These are phyloP conservation scores for Chaetophractus vellerosus DNA, from an alignment of 2,797 vertebrate genomes.

Conservation along the genomic window DNA sequence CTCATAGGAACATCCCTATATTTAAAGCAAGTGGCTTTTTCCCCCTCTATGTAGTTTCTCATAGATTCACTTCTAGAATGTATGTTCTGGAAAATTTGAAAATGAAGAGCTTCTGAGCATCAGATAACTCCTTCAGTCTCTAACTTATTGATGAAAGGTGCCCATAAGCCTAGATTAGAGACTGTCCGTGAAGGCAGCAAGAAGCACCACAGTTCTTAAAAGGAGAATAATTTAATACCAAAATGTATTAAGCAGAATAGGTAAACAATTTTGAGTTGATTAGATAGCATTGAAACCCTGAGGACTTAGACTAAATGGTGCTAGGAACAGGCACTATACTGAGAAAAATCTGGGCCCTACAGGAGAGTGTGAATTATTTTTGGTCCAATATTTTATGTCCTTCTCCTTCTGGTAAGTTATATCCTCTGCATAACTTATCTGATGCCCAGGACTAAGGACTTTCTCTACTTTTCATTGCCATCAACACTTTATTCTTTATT, in stretches of 20 bases:
- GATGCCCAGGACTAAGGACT: too few relatives aligned
- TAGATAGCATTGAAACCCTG: too few relatives aligned
- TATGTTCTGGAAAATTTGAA: conserved; percentile 46
- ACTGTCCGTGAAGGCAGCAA: neutral
- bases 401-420: too few relatives aligned
- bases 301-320: too few relatives aligned
- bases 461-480: too few relatives aligned
- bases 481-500: too few relatives aligned
- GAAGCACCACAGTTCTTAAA: neutral
- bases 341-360: too few relatives aligned
- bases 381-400: too few relatives aligned
- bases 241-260: neutral
- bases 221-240: neutral
- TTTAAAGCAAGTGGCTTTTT: neutral
- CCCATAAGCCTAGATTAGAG: neutral
- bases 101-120: neutral
- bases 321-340: too few relatives aligned
- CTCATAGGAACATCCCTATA: neutral
- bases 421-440: too few relatives aligned
- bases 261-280: too few relatives aligned
- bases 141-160: neutral
- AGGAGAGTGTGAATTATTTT: too few relatives aligned
- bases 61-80: neutral
- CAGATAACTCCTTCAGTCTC: neutral
- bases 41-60: neutral